A percentile compares a stretch with the other conserved stretches of the same genome.
These are phyloP conservation scores for Athripsodes cinereus DNA, from an alignment of 2,888 invertebrate species.

Conservation along the genomic window DNA sequence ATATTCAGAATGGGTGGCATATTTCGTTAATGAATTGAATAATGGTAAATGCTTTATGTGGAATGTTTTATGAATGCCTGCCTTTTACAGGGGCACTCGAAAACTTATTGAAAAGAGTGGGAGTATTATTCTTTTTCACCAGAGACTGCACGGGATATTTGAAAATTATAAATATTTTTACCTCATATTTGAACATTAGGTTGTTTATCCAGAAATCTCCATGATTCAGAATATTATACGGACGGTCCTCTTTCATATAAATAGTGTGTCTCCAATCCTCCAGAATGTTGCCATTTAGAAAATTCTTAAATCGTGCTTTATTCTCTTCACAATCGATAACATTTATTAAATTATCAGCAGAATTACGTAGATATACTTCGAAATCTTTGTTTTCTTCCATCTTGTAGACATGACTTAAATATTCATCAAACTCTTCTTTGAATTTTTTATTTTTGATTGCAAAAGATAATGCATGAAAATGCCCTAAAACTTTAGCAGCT, in stretches of 20 bases:
- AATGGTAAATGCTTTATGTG: too few relatives aligned
- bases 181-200: slow-evolving; percentile 20
- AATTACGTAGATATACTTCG: neutral
- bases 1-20: too few relatives aligned
- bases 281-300: neutral
- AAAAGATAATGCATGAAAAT: slow-evolving; percentile 14
- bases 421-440: neutral
- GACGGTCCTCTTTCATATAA: neutral
- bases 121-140: too few relatives aligned
- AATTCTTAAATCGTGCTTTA: neutral
- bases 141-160: too few relatives aligned
- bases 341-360: neutral
- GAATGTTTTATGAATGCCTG: too few relatives aligned
- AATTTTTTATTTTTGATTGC: neutral
- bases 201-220: slow-evolving; percentile 24
- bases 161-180: neutral
- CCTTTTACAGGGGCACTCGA: too few relatives aligned
- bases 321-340: slow-evolving; percentile 5
- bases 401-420: neutral
- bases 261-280: neutral
- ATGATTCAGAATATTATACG: slow-evolving; percentile 1
- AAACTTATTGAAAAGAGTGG: too few relatives aligned
- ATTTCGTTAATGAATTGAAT: too few relatives aligned
- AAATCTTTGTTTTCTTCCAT: neutral
- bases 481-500: slow-evolving; percentile 9